phyloP scores from a whole-genome alignment of 2,888 invertebrate genomes.

The Congeria kusceri region DNA sequence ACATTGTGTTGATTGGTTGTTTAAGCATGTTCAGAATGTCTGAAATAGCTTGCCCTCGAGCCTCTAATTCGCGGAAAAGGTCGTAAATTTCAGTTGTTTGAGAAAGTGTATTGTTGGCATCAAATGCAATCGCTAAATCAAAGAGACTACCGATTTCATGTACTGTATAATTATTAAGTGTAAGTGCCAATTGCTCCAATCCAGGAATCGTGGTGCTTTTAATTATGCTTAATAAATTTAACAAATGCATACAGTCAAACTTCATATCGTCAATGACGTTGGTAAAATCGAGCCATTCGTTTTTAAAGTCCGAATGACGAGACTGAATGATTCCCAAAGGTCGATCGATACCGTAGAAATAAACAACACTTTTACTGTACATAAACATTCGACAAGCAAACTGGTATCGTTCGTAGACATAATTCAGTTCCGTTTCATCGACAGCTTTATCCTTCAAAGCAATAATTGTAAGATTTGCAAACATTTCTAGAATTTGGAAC shows the following conservation, averaged over 20 bases:
- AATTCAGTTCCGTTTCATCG: slow-evolving; percentile 57
- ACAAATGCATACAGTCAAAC: slow-evolving; percentile 53
- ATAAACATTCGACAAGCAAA: slow-evolving; percentile 64
- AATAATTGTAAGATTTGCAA: slow-evolving; percentile 54
- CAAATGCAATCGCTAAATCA: slow-evolving; percentile 59
- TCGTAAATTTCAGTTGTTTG: slow-evolving; percentile 58
- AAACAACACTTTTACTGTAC: slow-evolving; percentile 71
- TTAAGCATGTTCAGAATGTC: slow-evolving; percentile 69
- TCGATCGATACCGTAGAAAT: slow-evolving; percentile 71
- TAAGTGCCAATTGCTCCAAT: slow-evolving; percentile 39
- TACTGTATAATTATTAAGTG: slow-evolving; percentile 50
- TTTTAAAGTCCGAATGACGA: slow-evolving; percentile 54
- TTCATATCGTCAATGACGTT: slow-evolving; percentile 37
- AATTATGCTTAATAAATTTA: slow-evolving; percentile 31
- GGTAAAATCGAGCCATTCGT: slow-evolving; percentile 54
- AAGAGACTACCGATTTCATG: slow-evolving; percentile 52
- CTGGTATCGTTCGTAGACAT: slow-evolving; percentile 55
- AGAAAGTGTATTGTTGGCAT: slow-evolving; percentile 59
- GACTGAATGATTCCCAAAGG: slow-evolving; percentile 62
- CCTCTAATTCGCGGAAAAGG: slow-evolving; percentile 73
- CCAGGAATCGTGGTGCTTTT: slow-evolving; percentile 51
- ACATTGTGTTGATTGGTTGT: slow-evolving; percentile 58
- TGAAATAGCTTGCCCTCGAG: slow-evolving; percentile 71
- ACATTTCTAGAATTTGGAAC: slow-evolving; percentile 38
- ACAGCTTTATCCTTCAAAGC: slow-evolving; percentile 48